Evolutionary conservation across 2,113 vertebrate species (phyloP).

Genomic region (Ctenomys sociabilis): DNA sequence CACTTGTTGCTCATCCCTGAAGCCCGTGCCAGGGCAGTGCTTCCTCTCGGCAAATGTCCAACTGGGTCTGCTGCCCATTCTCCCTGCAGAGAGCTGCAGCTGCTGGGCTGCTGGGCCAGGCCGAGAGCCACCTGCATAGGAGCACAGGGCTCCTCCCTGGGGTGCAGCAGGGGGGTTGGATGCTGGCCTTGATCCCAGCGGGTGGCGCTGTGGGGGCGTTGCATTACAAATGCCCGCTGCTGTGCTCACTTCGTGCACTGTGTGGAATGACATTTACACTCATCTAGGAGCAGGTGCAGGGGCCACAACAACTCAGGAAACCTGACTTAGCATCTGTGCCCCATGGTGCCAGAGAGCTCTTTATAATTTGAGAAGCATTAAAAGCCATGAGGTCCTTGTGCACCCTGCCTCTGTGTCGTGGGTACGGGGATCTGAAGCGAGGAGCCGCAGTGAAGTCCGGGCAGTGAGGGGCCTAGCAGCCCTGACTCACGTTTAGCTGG

Average conservation of each 20-base stretch:
- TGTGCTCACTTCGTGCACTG: not conserved
- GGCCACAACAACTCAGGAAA: accelerated
- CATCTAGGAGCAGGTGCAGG: not conserved
- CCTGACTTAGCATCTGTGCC: not conserved
- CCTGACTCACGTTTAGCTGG: not conserved
- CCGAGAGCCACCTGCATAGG: not conserved
- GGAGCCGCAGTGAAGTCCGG: not conserved
- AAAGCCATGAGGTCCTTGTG: not conserved
- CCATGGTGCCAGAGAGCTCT: not conserved
- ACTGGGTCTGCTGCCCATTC: too few relatives aligned
- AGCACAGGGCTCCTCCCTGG: not conserved
- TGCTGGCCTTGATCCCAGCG: not conserved
- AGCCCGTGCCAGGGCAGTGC: not conserved
- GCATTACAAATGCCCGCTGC: not conserved
- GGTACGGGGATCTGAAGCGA: not conserved
- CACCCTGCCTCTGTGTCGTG: not conserved
- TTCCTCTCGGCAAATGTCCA: not conserved
- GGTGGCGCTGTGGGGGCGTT: too few relatives aligned
- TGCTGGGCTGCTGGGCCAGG: not conserved
- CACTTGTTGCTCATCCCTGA: too few relatives aligned
- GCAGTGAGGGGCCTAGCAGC: not conserved
- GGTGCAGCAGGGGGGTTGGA: not conserved
- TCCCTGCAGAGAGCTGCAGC: not conserved
- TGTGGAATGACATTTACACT: accelerated
- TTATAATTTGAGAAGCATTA: not conserved